Evolutionary conservation across 2,888 invertebrate species (phyloP).

Genomic region (Lasioglossum zephyrum): DNA sequence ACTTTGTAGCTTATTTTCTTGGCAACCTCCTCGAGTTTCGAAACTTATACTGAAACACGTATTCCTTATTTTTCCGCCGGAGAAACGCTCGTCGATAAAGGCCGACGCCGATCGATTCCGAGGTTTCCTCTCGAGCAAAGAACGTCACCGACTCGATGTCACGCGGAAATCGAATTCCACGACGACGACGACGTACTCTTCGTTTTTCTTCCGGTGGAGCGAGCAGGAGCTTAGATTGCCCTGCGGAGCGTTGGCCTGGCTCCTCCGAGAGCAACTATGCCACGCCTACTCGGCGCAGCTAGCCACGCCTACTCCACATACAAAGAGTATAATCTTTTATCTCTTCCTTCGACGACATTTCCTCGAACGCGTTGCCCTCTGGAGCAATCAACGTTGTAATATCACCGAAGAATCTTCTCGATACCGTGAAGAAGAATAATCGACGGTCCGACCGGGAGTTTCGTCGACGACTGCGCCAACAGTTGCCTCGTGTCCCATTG

Average conservation of each 20-base stretch:
- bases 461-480: neutral
- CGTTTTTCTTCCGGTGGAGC: neutral
- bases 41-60: constrained; percentile 30
- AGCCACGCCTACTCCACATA: neutral
- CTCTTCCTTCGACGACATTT: neutral
- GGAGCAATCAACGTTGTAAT: neutral
- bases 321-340: neutral
- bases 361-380: too few species aligned
- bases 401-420: neutral
- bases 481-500: constrained; percentile 8
- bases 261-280: neutral
- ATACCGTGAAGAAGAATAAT: neutral
- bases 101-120: neutral
- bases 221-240: neutral
- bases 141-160: neutral
- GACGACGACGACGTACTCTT: neutral
- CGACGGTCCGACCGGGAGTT: neutral
- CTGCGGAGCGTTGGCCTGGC: neutral
- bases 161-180: constrained; percentile 13
- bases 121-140: neutral
- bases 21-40: constrained; percentile 28
- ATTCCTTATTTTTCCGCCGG: constrained; percentile 26
- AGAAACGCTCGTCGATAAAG: neutral
- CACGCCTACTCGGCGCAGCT: neutral
- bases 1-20: constrained; percentile 51